Evolutionary conservation across 2,888 invertebrate genomes (phyloP).

Genomic region (Drosophila anceps): DNA sequence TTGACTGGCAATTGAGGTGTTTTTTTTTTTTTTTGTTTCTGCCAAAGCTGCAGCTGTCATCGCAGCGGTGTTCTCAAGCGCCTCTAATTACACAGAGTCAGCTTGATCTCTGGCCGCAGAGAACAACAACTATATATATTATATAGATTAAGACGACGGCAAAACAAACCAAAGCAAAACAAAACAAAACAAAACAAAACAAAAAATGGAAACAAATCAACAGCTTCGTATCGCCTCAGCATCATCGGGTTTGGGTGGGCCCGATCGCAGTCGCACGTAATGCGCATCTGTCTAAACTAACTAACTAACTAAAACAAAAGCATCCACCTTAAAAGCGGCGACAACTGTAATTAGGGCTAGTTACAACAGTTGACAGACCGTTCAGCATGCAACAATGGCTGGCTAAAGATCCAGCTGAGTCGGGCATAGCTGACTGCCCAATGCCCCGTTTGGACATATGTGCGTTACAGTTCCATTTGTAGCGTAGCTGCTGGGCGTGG

Average conservation of each 20-base stretch:
- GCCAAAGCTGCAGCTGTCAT: slow-evolving; percentile 14
- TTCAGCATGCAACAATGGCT: slow-evolving; percentile 18
- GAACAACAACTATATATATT: slow-evolving; percentile 9
- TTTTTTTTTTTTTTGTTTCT: not conserved
- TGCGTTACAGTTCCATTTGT: not conserved
- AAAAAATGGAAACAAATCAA: not conserved
- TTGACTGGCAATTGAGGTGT: not conserved
- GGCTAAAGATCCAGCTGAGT: not conserved
- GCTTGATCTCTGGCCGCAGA: not conserved
- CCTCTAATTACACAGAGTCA: slow-evolving; percentile 16
- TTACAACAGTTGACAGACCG: slow-evolving; percentile 14
- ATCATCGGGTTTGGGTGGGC: slow-evolving; percentile 3
- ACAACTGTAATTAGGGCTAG: slow-evolving; percentile 24
- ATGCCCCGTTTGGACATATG: not conserved
- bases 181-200: not conserved
- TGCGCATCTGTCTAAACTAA: slow-evolving; percentile 30
- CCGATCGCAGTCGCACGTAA: not conserved
- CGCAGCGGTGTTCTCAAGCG: slow-evolving; percentile 9
- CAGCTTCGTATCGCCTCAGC: slow-evolving; percentile 6
- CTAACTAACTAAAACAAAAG: not conserved
- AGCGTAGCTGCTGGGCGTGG: too few relatives aligned
- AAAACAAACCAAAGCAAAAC: not conserved
- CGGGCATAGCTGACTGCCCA: not conserved
- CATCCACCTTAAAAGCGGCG: slow-evolving; percentile 12
- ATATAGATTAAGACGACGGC: slow-evolving; percentile 13